Evolutionary conservation across 2,888 invertebrate species (phyloP).

Genomic region (Dendrolimus pini): DNA sequence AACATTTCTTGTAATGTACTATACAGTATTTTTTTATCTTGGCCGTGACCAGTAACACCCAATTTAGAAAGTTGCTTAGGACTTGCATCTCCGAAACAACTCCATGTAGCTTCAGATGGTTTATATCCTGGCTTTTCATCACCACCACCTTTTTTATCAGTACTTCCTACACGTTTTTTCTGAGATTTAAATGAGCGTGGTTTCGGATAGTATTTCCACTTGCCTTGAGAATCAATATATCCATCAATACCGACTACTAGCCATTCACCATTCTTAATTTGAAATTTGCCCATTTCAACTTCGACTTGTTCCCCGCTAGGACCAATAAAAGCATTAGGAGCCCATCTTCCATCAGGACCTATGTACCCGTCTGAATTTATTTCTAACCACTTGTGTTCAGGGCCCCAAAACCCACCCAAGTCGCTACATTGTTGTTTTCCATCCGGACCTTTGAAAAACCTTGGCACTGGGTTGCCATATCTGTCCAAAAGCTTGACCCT

Average conservation of each 20-base stretch:
- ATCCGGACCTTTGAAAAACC: slow-evolving; percentile 60
- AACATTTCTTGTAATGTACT: slow-evolving; percentile 39
- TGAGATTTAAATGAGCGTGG: slow-evolving; percentile 12
- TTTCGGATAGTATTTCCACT: slow-evolving; percentile 48
- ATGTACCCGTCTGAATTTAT: slow-evolving; percentile 60
- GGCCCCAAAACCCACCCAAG: slow-evolving; percentile 63
- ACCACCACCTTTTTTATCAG: slow-evolving; percentile 13
- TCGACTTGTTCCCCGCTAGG: slow-evolving; percentile 54
- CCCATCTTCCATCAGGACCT: slow-evolving; percentile 58
- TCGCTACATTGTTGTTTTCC: slow-evolving; percentile 65
- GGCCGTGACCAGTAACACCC: slow-evolving; percentile 62
- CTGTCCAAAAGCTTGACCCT: slow-evolving; percentile 53
- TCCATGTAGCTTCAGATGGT: slow-evolving; percentile 44
- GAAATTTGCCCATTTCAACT: slow-evolving; percentile 51
- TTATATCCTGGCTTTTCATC: slow-evolving; percentile 22
- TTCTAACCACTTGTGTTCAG: slow-evolving; percentile 53
- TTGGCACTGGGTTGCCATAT: slow-evolving; percentile 53
- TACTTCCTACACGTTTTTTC: slow-evolving; percentile 13
- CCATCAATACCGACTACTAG: slow-evolving; percentile 58
- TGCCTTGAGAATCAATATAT: slow-evolving; percentile 43
- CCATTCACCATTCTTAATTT: slow-evolving; percentile 42
- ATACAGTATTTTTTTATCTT: slow-evolving; percentile 47
- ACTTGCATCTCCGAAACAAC: slow-evolving; percentile 56
- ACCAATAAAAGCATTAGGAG: slow-evolving; percentile 48
- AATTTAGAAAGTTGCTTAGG: slow-evolving; percentile 46